Base-by-base conservation (phyloP, 1,140 invertebrate genomes). In the Neocloeon triangulifer region DNA sequence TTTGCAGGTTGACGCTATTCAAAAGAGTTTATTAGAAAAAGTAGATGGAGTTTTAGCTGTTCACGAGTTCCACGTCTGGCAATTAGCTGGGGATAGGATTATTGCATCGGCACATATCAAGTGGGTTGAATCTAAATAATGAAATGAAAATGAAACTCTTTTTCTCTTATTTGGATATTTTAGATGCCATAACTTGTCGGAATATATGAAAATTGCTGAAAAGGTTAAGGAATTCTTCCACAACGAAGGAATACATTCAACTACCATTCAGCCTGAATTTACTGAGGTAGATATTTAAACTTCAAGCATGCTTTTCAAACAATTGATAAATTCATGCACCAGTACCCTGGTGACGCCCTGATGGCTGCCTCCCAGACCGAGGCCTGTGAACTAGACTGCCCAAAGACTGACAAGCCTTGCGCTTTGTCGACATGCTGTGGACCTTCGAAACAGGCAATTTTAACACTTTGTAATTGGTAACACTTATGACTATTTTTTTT, bases 221-320 rank as follows among this genome's bases (percentile, higher is more conserved):
- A 81, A 85, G 53, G 81, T 91, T 0, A 91, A 92, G 53, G 80
- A 89, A 51, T 89, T 89, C 59, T 89, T 91, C 51, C 80, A 86
- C 45, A 85, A 86, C 49, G 82, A 91, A 54, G 79, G 80, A 13
- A 85, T 86, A 42, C 74, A 79, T 49, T 86, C 80, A 3, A 88
- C 82, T 2, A 91, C 85, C 2, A 89, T 92, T 51, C 84, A 92
- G 47, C 85, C 85, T 0, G 85, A 92, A 62, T 89, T 92, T 48
- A 69, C 84, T 22, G 75, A 82, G 48, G 58, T 77, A 39, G 59
- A 54, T 4, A 40, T n/a, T n/a, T n/a, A n/a, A n/a, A n/a, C n/a
- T n/a, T n/a, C n/a, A 39, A 19, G 33, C 35, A 31, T 17, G 12
- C 18, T 18, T 12, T 7, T 5, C 10, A 33, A 18, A 21, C 14